phyloP scores from a whole-genome alignment of 2,888 invertebrate species.

The Neelides folsomi region DNA sequence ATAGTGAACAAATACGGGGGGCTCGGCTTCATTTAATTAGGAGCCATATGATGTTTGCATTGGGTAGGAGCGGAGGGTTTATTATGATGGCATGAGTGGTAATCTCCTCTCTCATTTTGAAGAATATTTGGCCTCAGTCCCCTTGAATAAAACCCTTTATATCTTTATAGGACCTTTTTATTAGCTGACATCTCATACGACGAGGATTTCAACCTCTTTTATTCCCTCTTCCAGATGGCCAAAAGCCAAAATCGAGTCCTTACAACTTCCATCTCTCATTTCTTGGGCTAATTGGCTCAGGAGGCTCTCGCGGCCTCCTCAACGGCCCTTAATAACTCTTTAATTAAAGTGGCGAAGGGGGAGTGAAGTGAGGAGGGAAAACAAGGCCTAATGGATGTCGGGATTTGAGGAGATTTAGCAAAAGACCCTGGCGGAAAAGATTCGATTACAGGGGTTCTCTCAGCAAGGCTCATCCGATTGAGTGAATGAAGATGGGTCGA shows the following conservation, averaged over 20 bases:
- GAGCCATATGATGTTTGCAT: slow-evolving; percentile 30
- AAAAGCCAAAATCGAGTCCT: slow-evolving; percentile 12
- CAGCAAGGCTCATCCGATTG: slow-evolving; percentile 5
- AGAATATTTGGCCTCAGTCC: slow-evolving; percentile 10
- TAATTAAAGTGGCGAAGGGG: background rate
- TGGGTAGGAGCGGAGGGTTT: slow-evolving; percentile 4
- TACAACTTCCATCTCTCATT: background rate
- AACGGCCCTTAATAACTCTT: too few relatives aligned
- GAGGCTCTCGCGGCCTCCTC: background rate
- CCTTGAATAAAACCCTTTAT: slow-evolving; percentile 7
- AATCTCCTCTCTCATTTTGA: slow-evolving; percentile 12
- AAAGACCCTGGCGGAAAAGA: too few relatives aligned
- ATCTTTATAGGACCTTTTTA: slow-evolving; percentile 20
- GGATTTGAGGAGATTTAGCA: too few relatives aligned
- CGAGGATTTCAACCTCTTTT: slow-evolving; percentile 12
- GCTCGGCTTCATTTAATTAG: slow-evolving; percentile 32
- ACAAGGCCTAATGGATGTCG: too few relatives aligned
- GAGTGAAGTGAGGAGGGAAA: background rate
- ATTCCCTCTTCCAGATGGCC: slow-evolving; percentile 20
- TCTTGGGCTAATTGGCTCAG: background rate
- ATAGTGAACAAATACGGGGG: slow-evolving; percentile 15
- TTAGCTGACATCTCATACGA: slow-evolving; percentile 18
- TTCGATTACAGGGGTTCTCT: too few relatives aligned
- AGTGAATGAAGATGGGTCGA: slow-evolving; percentile 32
- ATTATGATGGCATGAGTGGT: slow-evolving; percentile 18